These are phyloP conservation scores for Litocranius walleri DNA, from an alignment of 2,113 vertebrate genomes.

Conservation along the genomic window DNA sequence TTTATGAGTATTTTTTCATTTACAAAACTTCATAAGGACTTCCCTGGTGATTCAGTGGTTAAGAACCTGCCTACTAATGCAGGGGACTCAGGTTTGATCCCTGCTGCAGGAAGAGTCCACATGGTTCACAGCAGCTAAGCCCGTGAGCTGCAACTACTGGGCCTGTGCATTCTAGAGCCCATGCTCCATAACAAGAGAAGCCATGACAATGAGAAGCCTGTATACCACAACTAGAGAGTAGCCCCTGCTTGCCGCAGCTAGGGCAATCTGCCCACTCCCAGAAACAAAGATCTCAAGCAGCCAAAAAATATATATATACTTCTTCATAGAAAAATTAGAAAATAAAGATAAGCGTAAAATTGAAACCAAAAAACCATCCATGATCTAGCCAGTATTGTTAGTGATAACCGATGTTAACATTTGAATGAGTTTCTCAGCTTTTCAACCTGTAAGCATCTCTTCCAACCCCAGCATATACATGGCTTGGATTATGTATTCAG, in stretches of 20 bases:
- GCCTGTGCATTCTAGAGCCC: background rate
- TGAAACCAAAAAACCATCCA: background rate
- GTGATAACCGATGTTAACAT: background rate
- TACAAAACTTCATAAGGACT: background rate
- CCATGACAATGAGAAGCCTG: background rate
- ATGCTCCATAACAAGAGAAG: background rate
- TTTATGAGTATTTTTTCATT: background rate
- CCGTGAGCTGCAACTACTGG: background rate
- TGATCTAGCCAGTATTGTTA: background rate
- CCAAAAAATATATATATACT: background rate
- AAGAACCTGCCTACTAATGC: background rate
- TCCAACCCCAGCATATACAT: background rate
- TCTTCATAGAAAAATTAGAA: conserved; percentile 10
- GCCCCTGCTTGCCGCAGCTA: background rate
- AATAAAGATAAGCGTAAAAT: conserved; percentile 19
- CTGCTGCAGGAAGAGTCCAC: background rate
- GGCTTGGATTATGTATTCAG: background rate
- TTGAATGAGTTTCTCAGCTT: background rate
- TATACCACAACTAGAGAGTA: background rate
- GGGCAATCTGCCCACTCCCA: background rate
- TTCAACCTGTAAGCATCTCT: background rate
- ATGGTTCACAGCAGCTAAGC: background rate
- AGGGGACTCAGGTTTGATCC: background rate
- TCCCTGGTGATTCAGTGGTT: background rate
- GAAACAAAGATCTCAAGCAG: background rate